Evolutionary conservation across 1,140 invertebrate genomes (phyloP).

Genomic region (Aphaenogaster floridana): DNA sequence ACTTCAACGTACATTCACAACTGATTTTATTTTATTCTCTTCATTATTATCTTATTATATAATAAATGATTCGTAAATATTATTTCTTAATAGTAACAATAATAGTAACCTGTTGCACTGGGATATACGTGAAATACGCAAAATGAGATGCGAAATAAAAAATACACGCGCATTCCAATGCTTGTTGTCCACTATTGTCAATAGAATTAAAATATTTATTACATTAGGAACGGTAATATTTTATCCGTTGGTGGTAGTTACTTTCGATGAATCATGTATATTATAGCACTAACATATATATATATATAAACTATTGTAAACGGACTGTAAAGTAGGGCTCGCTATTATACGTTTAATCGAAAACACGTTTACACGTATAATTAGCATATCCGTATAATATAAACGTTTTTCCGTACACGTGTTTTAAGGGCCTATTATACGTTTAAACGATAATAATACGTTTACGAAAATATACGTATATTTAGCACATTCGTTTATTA

Average conservation of each 20-base stretch:
- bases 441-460: too few relatives aligned
- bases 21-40: slow-evolving; percentile 7
- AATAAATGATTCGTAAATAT: slow-evolving; percentile 20
- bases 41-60: neutral
- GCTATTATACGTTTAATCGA: too few relatives aligned
- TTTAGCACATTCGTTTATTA: too few relatives aligned
- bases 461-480: too few relatives aligned
- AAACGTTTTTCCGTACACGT: too few relatives aligned
- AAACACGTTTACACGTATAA: too few relatives aligned
- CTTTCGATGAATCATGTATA: neutral
- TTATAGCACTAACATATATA: neutral
- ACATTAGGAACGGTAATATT: slow-evolving; percentile 34
- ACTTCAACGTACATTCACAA: neutral
- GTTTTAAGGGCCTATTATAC: too few relatives aligned
- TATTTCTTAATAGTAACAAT: slow-evolving; percentile 12
- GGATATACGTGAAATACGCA: neutral
- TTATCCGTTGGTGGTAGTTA: neutral
- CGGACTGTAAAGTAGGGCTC: too few relatives aligned
- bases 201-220: slow-evolving; percentile 34
- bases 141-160: neutral
- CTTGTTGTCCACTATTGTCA: neutral
- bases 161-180: neutral
- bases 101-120: neutral
- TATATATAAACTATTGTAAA: slow-evolving; percentile 7
- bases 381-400: too few relatives aligned